Evolutionary conservation across 2,888 invertebrate genomes (phyloP), one percentile per base, ranked within the genome.

Genomic region (Catocala fraxini): DNA sequence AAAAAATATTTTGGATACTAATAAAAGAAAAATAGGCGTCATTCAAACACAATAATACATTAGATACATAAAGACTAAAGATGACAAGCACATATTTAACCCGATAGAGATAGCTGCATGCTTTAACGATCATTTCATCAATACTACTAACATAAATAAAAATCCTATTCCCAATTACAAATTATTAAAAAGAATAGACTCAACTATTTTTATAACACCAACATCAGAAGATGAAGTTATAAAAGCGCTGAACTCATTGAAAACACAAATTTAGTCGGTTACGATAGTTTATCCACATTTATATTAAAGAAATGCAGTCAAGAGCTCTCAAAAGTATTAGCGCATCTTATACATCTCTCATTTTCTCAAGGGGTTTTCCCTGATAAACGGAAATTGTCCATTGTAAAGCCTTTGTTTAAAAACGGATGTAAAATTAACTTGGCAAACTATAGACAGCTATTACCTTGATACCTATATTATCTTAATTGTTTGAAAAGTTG

Each of bases 321-420:
- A 5, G 25, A 41, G 10, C 9, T 63, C 6, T 10, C 11, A 3
- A 4, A 11, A 6, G 33, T 58, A 0, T 42, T 69, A 2, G 41
- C 49, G 4, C 47, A 62, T 15, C 15, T 66, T 7, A 51, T 68
- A 6, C 69, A 72, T 12, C 6, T 68, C 6, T 63, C 62, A 0
- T 59, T 71, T 35, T n/a, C 9, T 0, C 13, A 46, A 0, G 65
- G 68, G 5, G 13, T 45, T 0, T 72, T 60, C 34, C 68, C 70
- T 7, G 53, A 59, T 7, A 54, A 58, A 10, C 51, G 66, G 9
- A 73, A 70, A 48, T 9, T 46, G 3, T 63, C 70, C 0, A 43
- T 70, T 4, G 52, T 73, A 0, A 70, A 63, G 39, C 65, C 70
- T 0, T 9, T 73, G 3, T 53, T 46, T 49, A 73, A 73, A 58